Percentiles rank a stretch among this genome's conserved stretches.
Conservation (phyloP, 2,797 vertebrate species). For the Thripadectes ignobilis region DNA sequence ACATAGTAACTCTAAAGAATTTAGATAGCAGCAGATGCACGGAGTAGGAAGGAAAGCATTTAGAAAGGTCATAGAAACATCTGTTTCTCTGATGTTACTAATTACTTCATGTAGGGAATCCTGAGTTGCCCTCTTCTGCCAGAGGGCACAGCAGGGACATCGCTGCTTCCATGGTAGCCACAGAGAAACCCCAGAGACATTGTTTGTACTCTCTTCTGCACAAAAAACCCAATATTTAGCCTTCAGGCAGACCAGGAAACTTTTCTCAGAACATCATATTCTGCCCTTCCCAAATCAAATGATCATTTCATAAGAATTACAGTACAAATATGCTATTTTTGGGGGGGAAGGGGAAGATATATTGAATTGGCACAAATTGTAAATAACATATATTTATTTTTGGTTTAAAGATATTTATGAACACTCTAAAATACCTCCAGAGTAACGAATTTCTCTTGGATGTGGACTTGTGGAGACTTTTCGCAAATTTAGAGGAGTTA, state of each 20-base stretch:
- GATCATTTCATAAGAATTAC: neutral
- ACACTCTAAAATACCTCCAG: constrained; percentile 84
- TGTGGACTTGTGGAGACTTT: constrained; percentile 86
- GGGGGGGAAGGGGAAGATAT: fast-evolving
- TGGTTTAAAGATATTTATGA: constrained; percentile 84
- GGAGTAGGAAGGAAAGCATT: neutral
- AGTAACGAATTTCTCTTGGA: constrained; percentile 82
- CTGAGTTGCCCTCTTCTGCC: neutral
- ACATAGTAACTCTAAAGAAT: neutral
- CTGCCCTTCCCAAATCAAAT: neutral
- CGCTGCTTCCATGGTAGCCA: neutral
- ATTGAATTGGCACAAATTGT: neutral
- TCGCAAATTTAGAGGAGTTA: constrained; percentile 89
- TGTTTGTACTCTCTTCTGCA: neutral
- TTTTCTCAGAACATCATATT: neutral
- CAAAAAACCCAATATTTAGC: neutral
- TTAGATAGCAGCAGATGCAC: neutral
- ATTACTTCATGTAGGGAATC: neutral
- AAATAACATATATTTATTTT: constrained; percentile 10
- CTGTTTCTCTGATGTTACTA: neutral
- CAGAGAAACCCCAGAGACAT: neutral
- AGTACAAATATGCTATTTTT: neutral
- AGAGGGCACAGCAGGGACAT: neutral
- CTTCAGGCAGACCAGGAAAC: neutral
- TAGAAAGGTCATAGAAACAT: neutral